phyloP scores from a whole-genome alignment of 1,140 invertebrate genomes.

The Zaprionus africanus region DNA sequence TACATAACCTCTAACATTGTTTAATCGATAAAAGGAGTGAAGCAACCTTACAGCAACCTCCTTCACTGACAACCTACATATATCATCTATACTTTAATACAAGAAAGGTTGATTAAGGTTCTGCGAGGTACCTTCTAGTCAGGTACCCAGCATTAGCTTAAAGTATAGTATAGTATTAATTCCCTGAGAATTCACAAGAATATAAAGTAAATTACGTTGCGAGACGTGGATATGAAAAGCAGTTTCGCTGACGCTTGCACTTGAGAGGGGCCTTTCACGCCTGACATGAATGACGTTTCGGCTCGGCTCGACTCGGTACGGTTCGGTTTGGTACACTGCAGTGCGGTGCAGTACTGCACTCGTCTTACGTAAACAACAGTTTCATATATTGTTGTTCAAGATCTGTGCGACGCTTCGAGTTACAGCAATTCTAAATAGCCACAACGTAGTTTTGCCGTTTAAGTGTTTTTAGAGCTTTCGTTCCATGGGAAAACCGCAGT shows the following conservation, averaged over 20 bases:
- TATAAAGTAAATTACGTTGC: slow-evolving; percentile 10
- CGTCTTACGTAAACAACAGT: slow-evolving; percentile 31
- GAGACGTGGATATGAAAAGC: slow-evolving; percentile 6
- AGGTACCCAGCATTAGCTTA: too few relatives aligned
- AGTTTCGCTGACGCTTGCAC: slow-evolving; percentile 30
- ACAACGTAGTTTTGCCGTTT: slow-evolving; percentile 11
- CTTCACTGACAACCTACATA: background rate
- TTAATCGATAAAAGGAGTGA: too few relatives aligned
- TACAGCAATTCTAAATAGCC: slow-evolving; percentile 11
- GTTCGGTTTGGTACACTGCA: slow-evolving; percentile 16
- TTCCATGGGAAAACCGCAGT: slow-evolving; percentile 4
- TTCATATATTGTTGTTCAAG: slow-evolving; percentile 13
- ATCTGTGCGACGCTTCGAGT: slow-evolving; percentile 7
- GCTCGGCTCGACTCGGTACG: background rate
- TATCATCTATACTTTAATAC: background rate
- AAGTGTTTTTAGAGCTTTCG: slow-evolving; percentile 2
- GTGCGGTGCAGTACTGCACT: slow-evolving; percentile 10
- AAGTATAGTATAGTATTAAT: background rate
- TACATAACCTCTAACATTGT: too few relatives aligned
- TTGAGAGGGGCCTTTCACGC: slow-evolving; percentile 57
- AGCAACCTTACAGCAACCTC: too few relatives aligned
- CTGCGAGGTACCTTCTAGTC: background rate
- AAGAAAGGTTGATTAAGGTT: background rate
- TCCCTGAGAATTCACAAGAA: slow-evolving; percentile 22
- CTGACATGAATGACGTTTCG: slow-evolving; percentile 59